Percentiles rank a stretch among this genome's conserved stretches.
Evolutionary conservation across 2,113 vertebrate species (phyloP).

Genomic region (Alethe diademata): DNA sequence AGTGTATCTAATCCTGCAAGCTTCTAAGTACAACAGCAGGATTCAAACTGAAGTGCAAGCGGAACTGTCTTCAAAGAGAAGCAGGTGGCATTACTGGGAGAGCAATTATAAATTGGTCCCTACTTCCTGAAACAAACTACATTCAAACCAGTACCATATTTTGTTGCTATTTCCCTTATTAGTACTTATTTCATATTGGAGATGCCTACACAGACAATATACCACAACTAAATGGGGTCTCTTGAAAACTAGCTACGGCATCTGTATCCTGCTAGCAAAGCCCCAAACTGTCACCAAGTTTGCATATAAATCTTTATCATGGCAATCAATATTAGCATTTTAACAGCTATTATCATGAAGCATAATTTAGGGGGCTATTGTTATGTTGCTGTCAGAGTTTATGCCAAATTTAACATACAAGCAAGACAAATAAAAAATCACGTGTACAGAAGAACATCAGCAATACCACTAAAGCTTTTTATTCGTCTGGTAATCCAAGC

Average conservation of each 20-base stretch:
- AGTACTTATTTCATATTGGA: not conserved
- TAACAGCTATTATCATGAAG: not conserved
- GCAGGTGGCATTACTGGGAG: not conserved
- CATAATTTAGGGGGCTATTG: not conserved
- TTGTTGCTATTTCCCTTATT: not conserved
- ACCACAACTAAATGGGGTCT: not conserved
- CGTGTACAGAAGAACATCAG: not conserved
- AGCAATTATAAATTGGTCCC: not conserved
- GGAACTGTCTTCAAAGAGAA: not conserved
- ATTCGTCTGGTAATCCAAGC: not conserved
- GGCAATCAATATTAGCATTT: constrained; percentile 12
- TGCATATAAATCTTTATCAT: not conserved
- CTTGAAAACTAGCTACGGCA: not conserved
- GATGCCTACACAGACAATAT: not conserved
- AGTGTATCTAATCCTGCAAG: not conserved
- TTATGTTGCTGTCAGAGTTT: not conserved
- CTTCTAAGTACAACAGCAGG: not conserved
- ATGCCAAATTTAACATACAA: not conserved
- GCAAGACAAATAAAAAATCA: constrained; percentile 8
- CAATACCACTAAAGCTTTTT: not conserved
- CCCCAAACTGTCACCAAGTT: not conserved
- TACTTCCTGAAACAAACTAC: not conserved
- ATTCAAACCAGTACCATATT: not conserved
- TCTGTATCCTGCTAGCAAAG: not conserved
- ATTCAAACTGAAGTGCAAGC: not conserved